Base-by-base conservation (phyloP, 2,888 invertebrate species). In the Drosophila stalkeri region DNA sequence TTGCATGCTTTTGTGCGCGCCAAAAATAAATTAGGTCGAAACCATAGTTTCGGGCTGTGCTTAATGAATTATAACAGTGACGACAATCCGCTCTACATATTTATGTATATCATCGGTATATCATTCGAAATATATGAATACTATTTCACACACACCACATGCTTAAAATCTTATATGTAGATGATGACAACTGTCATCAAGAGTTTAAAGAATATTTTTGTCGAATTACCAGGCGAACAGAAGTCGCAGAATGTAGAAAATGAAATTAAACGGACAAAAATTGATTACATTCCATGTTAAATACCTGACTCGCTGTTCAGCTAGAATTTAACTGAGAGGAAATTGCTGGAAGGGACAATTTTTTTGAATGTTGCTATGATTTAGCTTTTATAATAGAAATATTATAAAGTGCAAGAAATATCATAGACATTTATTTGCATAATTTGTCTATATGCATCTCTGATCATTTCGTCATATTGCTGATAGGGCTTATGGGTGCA, bases 401-500 rank as follows among this genome's bases (percentile, higher is more conserved):
- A 27, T 27, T 27, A 27, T 27, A 27, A 27, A 27, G 27, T 27
- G 27, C 3, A n/a, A n/a, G n/a, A n/a, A n/a, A 27, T 27, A 27
- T 35, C 52, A 14, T 3, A 20, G 12, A 16, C 16, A 37, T 8
- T 23, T 37, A 6, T 27, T 54, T 20, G 31, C 18, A 47, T 37
- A 39, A 12, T n/a, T 31, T 9, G 2, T 44, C 27, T 35, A 35
- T 51, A 33, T 46, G 31, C 2, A 31, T n/a, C 11, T 23, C 4
- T 33, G 16, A 60, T 56, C 37, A 33, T 44, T 57, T 57, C 16
- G 27, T 54, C 52, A 44, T n/a, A 37, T 8, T 44, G 44, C 35
- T 61, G 61, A 69, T 18, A 33, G 33, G 46, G 27, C 27, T 27
- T 73, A 51, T 18, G 37, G 33, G 46, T 16, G 27, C 73, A 67